These are phyloP conservation scores for Alethe castanea DNA, from an alignment of 2,113 vertebrate genomes.

Conservation along the genomic window DNA sequence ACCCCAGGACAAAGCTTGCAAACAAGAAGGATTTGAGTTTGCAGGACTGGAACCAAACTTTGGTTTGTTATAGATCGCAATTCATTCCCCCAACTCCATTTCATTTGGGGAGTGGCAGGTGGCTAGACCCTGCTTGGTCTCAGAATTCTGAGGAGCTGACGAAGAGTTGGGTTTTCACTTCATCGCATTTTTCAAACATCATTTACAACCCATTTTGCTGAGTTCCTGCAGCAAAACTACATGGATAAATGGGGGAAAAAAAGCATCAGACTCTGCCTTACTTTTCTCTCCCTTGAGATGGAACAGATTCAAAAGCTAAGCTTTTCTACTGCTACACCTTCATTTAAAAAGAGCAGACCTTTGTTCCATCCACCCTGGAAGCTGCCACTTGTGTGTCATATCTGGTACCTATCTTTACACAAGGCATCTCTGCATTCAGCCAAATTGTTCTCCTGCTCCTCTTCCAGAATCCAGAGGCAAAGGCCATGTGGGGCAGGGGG, in stretches of 20 bases:
- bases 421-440: not conserved
- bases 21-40: not conserved
- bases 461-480: not conserved
- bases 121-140: not conserved
- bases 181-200: too few relatives aligned
- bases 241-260: not conserved
- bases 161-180: not conserved
- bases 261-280: not conserved
- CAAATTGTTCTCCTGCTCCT: not conserved
- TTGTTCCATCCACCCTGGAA: not conserved
- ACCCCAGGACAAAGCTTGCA: not conserved
- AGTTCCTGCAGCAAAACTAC: not conserved
- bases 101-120: not conserved
- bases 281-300: not conserved
- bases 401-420: not conserved
- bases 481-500: not conserved
- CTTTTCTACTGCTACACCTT: not conserved
- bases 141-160: not conserved
- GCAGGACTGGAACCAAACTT: not conserved
- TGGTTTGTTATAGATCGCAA: accelerated
- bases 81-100: not conserved
- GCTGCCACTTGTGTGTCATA: not conserved
- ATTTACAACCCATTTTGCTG: too few relatives aligned
- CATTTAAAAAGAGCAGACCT: not conserved
- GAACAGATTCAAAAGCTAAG: not conserved